A percentile compares a stretch with the other conserved stretches of the same genome.
These are phyloP conservation scores for Hemiscyllium ocellatum DNA, from an alignment of 2,113 vertebrate species.

Conservation along the genomic window DNA sequence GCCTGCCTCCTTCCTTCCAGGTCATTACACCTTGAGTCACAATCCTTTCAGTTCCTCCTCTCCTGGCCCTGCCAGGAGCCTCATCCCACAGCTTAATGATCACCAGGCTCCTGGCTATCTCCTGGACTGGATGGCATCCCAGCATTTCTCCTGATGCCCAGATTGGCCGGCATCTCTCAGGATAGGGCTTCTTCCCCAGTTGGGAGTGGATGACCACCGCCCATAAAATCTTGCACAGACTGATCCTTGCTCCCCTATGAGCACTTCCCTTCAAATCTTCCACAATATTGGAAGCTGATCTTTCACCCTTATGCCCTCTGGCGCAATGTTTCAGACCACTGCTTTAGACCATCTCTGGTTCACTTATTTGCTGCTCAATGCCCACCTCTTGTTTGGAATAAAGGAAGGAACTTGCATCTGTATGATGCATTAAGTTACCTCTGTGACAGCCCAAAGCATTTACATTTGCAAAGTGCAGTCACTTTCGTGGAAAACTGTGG, in stretches of 20 bases:
- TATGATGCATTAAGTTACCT: neutral
- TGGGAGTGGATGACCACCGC: too few relatives aligned
- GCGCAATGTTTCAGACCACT: neutral
- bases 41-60: too few relatives aligned
- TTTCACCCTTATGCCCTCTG: neutral
- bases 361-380: neutral
- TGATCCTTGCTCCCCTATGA: neutral
- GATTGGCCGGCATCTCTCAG: too few relatives aligned
- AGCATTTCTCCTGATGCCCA: too few relatives aligned
- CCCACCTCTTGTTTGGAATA: neutral
- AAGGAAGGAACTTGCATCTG: neutral
- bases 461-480: neutral
- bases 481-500: neutral
- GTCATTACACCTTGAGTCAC: too few relatives aligned
- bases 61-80: too few relatives aligned
- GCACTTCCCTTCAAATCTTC: neutral
- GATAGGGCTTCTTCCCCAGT: too few relatives aligned
- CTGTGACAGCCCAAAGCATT: neutral
- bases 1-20: too few relatives aligned
- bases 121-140: too few relatives aligned
- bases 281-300: neutral
- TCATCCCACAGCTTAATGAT: too few relatives aligned
- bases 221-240: neutral
- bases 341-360: neutral
- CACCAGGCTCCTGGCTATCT: too few relatives aligned